phyloP scores from a whole-genome alignment of 2,797 vertebrate species.

The Spondyliosoma cantharus region DNA sequence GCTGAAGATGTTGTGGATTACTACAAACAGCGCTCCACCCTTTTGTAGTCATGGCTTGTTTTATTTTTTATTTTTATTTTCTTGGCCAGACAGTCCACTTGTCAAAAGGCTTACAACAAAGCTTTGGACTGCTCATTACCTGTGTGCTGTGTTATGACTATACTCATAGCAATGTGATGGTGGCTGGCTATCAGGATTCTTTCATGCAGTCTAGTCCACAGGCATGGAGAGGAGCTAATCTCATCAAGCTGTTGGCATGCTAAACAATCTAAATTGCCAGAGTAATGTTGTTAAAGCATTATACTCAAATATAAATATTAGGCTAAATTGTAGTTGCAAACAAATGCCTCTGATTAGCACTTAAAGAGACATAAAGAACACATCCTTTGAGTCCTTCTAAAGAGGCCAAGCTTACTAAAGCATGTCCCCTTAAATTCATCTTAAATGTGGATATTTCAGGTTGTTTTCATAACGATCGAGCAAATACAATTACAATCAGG shows the following conservation, averaged over 20 bases:
- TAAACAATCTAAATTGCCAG: conserved; percentile 14
- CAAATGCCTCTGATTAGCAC: conserved; percentile 22
- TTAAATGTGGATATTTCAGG: background rate
- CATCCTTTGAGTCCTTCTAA: background rate
- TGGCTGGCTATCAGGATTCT: conserved; percentile 54
- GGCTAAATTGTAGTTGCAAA: conserved; percentile 46
- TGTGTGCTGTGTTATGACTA: background rate
- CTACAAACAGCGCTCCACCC: background rate
- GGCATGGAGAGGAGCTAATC: conserved; percentile 20
- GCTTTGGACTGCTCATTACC: conserved; percentile 19
- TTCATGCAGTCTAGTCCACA: conserved; percentile 59
- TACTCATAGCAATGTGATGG: conserved; percentile 62
- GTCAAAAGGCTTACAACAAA: background rate
- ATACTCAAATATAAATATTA: conserved; percentile 35
- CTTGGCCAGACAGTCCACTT: conserved; percentile 16
- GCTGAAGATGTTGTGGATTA: background rate
- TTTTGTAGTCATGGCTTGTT: background rate
- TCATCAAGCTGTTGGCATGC: conserved; percentile 30
- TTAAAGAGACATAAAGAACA: conserved; percentile 16
- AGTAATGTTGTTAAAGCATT: conserved; percentile 20
- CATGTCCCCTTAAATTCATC: background rate
- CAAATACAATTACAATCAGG: background rate
- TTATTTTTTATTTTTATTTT: conserved; percentile 17
- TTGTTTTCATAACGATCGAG: background rate
- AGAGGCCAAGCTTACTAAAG: conserved; percentile 1